A percentile compares a stretch with the other conserved stretches of the same genome.
Conservation (phyloP, 2,888 invertebrate species). For the Ormia ochracea region DNA sequence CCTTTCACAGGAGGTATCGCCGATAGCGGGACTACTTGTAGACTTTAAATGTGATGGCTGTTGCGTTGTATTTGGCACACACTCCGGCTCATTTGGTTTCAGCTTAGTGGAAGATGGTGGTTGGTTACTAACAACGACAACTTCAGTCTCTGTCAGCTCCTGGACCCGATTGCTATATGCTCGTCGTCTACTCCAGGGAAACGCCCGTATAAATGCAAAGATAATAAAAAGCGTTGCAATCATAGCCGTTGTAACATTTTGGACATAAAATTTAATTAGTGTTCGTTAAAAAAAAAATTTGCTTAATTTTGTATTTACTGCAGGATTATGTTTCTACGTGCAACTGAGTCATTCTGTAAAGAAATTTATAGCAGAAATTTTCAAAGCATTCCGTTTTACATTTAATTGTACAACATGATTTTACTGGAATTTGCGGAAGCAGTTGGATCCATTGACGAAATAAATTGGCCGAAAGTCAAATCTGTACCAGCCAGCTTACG, state of each 20-base stretch:
- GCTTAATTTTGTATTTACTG: background rate
- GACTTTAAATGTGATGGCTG: conserved; percentile 17
- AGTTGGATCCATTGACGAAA: conserved; percentile 15
- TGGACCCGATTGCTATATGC: conserved; percentile 20
- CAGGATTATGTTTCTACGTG: background rate
- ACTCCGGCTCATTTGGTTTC: background rate
- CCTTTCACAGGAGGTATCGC: background rate
- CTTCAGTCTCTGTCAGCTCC: conserved; percentile 1
- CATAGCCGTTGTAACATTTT: conserved; percentile 67
- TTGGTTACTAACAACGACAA: conserved; percentile 21
- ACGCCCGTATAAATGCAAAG: conserved; percentile 76
- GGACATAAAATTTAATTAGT: background rate
- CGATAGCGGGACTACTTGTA: conserved; percentile 1
- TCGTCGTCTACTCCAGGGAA: conserved; percentile 74
- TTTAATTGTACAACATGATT: background rate
- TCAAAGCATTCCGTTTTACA: background rate
- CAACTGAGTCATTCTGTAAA: conserved; percentile 25
- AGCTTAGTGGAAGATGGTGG: conserved; percentile 29
- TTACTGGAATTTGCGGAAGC: conserved; percentile 19
- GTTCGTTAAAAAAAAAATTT: background rate
- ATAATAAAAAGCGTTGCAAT: conserved; percentile 77
- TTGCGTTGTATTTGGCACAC: conserved; percentile 47
- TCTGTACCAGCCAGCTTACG: too few species aligned
- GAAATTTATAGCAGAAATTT: background rate
- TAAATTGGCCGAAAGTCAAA: too few species aligned